Percentiles rank a stretch among this genome's conserved stretches.
Evolutionary conservation across 2,888 invertebrate species (phyloP).

Genomic region (Odontothrips loti): DNA sequence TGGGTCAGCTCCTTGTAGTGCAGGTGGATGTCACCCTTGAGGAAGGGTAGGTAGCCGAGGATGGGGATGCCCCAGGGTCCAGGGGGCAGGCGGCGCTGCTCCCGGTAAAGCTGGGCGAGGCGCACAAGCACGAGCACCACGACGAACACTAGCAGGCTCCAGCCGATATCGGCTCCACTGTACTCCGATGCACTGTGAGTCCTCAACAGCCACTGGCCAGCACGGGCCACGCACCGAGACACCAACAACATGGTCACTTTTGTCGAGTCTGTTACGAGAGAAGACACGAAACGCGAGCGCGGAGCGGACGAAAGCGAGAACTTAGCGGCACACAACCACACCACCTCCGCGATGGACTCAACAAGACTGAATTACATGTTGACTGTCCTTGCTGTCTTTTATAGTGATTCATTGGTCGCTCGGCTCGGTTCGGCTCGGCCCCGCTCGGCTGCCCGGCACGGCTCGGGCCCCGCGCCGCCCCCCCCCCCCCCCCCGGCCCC

Average conservation of each 20-base stretch:
- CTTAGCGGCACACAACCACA: not conserved
- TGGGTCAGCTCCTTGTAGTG: constrained; percentile 71
- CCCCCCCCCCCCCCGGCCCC: constrained; percentile 33
- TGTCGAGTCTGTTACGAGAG: not conserved
- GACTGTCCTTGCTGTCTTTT: constrained; percentile 26
- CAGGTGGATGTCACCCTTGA: constrained; percentile 68
- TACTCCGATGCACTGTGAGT: not conserved
- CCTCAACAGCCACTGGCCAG: constrained; percentile 18
- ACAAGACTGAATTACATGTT: constrained; percentile 26
- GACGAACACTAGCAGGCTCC: constrained; percentile 18
- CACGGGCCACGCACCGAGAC: not conserved
- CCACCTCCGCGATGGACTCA: constrained; percentile 12
- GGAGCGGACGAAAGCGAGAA: not conserved
- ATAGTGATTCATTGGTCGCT: constrained; percentile 37
- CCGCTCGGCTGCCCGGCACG: constrained; percentile 51
- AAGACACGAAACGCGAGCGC: not conserved
- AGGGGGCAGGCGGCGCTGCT: constrained; percentile 59
- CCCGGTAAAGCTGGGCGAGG: constrained; percentile 21
- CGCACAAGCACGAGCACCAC: constrained; percentile 31
- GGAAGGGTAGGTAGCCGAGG: constrained; percentile 76
- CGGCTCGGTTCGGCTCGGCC: constrained; percentile 59
- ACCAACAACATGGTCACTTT: constrained; percentile 1
- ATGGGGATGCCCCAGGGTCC: constrained; percentile 86
- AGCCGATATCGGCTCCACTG: not conserved
- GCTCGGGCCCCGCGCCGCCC: constrained; percentile 34